Evolutionary conservation across 2,797 vertebrate genomes (phyloP), one percentile per base, ranked within the genome.

Genomic region (Glossophaga mutica): DNA sequence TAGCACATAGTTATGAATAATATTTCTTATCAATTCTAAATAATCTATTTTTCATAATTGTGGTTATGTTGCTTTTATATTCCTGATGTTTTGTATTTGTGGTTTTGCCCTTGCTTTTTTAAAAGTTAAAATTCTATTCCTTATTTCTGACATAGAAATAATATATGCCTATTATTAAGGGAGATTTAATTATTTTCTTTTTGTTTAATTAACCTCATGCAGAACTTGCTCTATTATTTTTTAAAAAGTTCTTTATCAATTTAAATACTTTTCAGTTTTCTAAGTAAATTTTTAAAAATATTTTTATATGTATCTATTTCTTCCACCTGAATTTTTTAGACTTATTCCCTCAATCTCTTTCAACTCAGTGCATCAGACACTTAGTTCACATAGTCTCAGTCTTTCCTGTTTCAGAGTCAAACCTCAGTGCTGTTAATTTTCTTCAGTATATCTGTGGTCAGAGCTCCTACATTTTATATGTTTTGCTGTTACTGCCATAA

Each of bases 401-500:
- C 86, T 77, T 52, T 89, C 81, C 70, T 90, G 24, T 87, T 94
- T 91, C 85, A 67, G 78, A 94, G 86, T 93, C 85, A 81, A 81
- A 90, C 76, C 32, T 90, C 46, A 46, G 22, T 62, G 52, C 73
- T 71, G 55, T 86, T 96, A 93, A 73, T 96, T 94, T 96, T 84
- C 39, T n/a, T 88, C 34, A 86, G 90, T 93, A 37, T 91, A 29
- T 94, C 52, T 71, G 93, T 94, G 73, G 55, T 65, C 73, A 83
- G 4, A 83, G n/a, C 2, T 24, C 39, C 68, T 87, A 50, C 19
- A 42, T 92, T 96, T 97, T 92, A 92, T 22, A 44, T 59, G 48
- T 24, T 94, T 42, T 94, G 39, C 71, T 92, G 81, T 89, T 92
- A 76, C 62, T 65, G 73, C 96, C 67, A 71, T 83, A 77, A 91